Evolutionary conservation across 2,113 vertebrate genomes (phyloP), one percentile per base, ranked within the genome.

Genomic region (Poicephalus gulielmi): DNA sequence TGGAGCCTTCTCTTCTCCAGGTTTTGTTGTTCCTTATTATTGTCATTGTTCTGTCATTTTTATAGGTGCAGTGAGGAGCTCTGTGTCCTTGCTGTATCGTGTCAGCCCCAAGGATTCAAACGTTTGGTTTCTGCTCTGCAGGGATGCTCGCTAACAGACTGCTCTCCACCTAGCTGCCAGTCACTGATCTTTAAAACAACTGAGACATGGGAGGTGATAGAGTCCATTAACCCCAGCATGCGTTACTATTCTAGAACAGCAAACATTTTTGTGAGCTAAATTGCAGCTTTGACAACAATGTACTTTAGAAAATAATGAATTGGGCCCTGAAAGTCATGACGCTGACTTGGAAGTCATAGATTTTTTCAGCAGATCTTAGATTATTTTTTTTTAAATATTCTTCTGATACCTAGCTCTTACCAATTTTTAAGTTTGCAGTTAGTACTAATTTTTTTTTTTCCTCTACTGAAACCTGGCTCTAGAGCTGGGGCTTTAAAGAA

Each of bases 171-270:
- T 60, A 71, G 55, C 81, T 94, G 92, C 87, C 76, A 81, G 17
- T 25, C 74, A n/a, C 62, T 67, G 82, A 55, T 50, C 76, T 76
- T 91, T 86, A 88, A 94, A 96, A 93, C 69, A 92, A 80, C 49
- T 0, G 0, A 79, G 88, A 80, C 52, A 39, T 5, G 4, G 30
- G 44, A 60, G 43, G 78, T 87, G 46, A 79, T 66, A 52, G 83
- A 88, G 71, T 64, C 71, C 79, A 70, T 94, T 94, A 93, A 92
- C 83, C 67, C 46, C 59, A n/a, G 63, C 83, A 83, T 50, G 41
- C 37, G 22, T 49, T 79, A 66, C 79, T 92, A 80, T 44, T 28
- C 41, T 68, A 83, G 53, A 83, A 84, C 41, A 95, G 82, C 59
- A 92, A 83, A 66, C 8, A 88, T 47, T 92, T 91, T 88, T 69